Percentiles rank a stretch among this genome's conserved stretches.
These are phyloP conservation scores for Hypotaenidia okinawae DNA, from an alignment of 2,797 vertebrate genomes.

Conservation along the genomic window DNA sequence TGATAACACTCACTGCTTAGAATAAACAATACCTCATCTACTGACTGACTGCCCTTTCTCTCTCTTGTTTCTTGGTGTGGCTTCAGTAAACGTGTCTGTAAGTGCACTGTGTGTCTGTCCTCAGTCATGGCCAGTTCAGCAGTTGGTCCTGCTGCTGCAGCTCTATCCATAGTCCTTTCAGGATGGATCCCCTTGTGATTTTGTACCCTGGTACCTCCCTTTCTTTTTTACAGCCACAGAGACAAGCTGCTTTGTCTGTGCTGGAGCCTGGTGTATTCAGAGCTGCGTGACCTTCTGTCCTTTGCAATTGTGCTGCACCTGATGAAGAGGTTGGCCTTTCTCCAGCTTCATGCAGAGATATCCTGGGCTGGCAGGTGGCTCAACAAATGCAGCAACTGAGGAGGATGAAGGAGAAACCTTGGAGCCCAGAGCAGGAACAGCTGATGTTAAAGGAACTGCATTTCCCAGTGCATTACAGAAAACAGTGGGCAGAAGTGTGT, in stretches of 20 bases:
- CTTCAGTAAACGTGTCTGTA: not conserved
- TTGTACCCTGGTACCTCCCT: not conserved
- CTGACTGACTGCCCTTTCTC: not conserved
- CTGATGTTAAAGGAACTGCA: not conserved
- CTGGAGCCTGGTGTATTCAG: not conserved
- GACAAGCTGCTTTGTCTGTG: not conserved
- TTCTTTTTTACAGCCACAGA: not conserved
- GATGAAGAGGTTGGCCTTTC: not conserved
- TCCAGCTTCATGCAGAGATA: not conserved
- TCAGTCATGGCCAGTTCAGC: not conserved
- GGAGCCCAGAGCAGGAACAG: not conserved
- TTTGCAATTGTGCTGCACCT: not conserved
- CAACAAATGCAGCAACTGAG: not conserved
- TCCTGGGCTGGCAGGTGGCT: constrained; percentile 6
- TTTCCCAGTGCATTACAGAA: fast-evolving
- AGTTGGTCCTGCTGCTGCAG: fast-evolving
- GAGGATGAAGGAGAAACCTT: not conserved
- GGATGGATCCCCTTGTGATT: not conserved
- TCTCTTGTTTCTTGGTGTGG: constrained; percentile 7
- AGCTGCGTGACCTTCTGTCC: not conserved
- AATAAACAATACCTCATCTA: constrained; percentile 45
- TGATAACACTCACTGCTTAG: not conserved
- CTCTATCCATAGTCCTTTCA: not conserved
- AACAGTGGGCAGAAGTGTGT: not conserved
- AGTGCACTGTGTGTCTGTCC: not conserved